These are phyloP conservation scores for Pseudococcus jackbeardsleyi DNA, from an alignment of 2,888 invertebrate species.

Conservation along the genomic window DNA sequence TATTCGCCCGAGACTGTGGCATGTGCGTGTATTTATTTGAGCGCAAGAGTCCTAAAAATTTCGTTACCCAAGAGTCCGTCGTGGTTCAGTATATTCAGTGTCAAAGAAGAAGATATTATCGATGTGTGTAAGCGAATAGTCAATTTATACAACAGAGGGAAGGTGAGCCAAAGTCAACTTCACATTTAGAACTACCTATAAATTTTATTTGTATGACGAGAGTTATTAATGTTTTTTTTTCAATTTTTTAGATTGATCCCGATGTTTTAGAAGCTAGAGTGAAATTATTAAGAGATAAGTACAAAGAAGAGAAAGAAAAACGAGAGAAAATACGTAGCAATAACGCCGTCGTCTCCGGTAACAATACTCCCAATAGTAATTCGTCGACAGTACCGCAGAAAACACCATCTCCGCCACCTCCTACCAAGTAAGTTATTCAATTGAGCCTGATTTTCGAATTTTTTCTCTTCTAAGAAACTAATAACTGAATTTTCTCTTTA, in stretches of 20 bases:
- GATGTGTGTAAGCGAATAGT: conserved; percentile 88
- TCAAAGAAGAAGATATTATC: conserved; percentile 84
- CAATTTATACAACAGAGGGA: conserved; percentile 84
- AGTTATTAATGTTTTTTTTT: background rate
- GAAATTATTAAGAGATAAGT: conserved; percentile 54
- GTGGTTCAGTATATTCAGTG: conserved; percentile 92
- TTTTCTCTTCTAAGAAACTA: too few relatives aligned
- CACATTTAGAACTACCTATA: too few relatives aligned
- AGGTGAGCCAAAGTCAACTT: conserved; percentile 74
- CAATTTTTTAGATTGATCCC: conserved; percentile 40
- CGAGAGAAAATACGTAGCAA: conserved; percentile 14
- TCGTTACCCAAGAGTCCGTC: conserved; percentile 88
- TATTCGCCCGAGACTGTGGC: conserved; percentile 98
- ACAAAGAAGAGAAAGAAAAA: conserved; percentile 56
- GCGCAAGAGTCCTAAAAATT: conserved; percentile 88
- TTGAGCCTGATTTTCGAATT: too few relatives aligned
- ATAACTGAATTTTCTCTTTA: too few relatives aligned
- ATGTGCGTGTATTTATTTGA: conserved; percentile 98
- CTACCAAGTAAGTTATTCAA: conserved; percentile 51
- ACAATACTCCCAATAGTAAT: conserved; percentile 63
- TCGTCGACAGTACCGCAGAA: conserved; percentile 19
- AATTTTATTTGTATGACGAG: background rate
- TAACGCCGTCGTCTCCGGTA: conserved; percentile 42
- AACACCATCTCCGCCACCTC: conserved; percentile 49
- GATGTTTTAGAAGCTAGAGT: conserved; percentile 57